These are phyloP conservation scores for Drosophila mayri DNA, from an alignment of 1,140 invertebrate species.

Conservation along the genomic window DNA sequence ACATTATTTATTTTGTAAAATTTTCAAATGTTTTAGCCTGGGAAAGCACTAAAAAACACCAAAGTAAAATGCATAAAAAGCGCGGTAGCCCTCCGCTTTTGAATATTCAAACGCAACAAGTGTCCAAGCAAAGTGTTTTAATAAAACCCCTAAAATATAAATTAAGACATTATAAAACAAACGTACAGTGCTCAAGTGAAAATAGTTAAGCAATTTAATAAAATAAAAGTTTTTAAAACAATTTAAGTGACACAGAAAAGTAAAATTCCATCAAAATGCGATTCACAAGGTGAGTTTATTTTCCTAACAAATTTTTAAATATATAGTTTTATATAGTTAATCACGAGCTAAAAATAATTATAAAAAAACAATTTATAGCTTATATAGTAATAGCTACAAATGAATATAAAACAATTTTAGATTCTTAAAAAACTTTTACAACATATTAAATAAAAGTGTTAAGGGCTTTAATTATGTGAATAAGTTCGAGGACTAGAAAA, in stretches of 20 bases:
- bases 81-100: slow-evolving; percentile 26
- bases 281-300: slow-evolving; percentile 64
- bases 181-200: neutral
- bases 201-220: neutral
- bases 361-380: too few species aligned
- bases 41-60: slow-evolving; percentile 60
- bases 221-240: neutral
- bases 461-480: neutral
- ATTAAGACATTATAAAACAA: neutral
- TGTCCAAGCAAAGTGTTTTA: slow-evolving; percentile 27
- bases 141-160: neutral
- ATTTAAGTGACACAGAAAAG: neutral
- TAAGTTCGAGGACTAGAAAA: neutral
- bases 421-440: neutral
- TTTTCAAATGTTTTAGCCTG: neutral
- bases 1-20: too few species aligned
- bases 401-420: neutral
- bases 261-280: slow-evolving; percentile 50
- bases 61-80: slow-evolving; percentile 49
- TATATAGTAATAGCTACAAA: neutral
- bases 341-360: too few species aligned
- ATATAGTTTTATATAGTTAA: too few species aligned
- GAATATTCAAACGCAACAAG: slow-evolving; percentile 56
- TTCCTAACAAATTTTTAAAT: neutral
- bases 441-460: neutral